Evolutionary conservation across 1,140 invertebrate genomes (phyloP), one percentile per base, ranked within the genome.

Genomic region (Heliothis virescens): DNA sequence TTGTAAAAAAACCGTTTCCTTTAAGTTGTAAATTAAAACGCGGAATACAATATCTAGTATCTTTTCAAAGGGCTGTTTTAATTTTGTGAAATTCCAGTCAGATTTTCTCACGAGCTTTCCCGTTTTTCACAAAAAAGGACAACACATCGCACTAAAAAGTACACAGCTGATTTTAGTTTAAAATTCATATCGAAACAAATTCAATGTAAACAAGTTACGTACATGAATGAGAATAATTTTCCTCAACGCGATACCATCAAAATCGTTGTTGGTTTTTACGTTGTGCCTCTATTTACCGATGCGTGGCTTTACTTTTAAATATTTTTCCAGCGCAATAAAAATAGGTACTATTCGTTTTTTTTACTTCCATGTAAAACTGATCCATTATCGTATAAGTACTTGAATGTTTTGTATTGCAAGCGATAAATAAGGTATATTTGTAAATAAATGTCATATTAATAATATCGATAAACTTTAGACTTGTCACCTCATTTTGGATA

Each of bases 221-320:
- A 7, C 16, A 52, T 50, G 41, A 67, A 67, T 50, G 16, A 67
- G 18, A 21, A 50, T 67, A 3, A 50, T 67, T 67, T 67, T 67
- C 63, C 63, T 67, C 47, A 50, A 50, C 3, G 12, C 50, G 63
- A 67, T 67, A 67, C 10, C 16, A 67, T 67, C 63, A 50, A 21
- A 52, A n/a, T 13, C 18, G 11, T 7, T 67, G 34, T 52, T 52
- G 63, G 63, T 11, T 67, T 67, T 67, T 67, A 50, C 63, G 16
- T 15, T 67, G 60, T 63, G 15, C 60, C 13, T n/a, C n/a, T 62
- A n/a, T 50, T 47, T 21, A 67, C 3, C 41, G 47, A 67, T 15
- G 47, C 41, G 18, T 48, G 41, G 50, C 47, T 50, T 67, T 67
- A 47, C 13, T 18, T 13, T 1, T 47, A 48, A 67, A 50, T 67